A percentile compares a stretch with the other conserved stretches of the same genome.
Evolutionary conservation across 92 coral and sea anemone genomes (phyloP).

Genomic region (Phenganax subtilis): DNA sequence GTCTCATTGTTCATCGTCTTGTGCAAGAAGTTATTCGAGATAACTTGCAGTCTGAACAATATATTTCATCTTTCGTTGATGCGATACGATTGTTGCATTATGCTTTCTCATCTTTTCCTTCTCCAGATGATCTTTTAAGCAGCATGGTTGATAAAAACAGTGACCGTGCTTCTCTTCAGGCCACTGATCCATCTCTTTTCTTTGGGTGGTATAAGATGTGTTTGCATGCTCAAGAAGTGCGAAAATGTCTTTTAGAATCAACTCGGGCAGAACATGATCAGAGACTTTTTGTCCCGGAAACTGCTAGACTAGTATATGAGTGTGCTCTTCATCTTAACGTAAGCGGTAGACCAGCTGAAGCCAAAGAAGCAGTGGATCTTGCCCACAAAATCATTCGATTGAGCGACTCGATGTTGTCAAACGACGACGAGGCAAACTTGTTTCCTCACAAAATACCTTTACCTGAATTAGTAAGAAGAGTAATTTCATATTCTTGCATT

Average conservation of each 20-base stretch:
- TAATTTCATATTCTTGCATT: conserved; percentile 12
- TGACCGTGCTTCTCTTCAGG: neutral
- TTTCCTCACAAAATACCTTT: conserved; percentile 36
- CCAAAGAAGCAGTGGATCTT: conserved; percentile 14
- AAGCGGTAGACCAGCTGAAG: conserved; percentile 25
- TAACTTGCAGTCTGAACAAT: neutral
- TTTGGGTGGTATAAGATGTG: neutral
- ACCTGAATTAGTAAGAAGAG: conserved; percentile 6
- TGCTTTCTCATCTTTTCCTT: conserved; percentile 19
- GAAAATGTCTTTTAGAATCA: neutral
- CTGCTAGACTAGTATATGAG: conserved; percentile 34
- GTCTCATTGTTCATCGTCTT: conserved; percentile 16
- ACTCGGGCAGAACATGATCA: no score
- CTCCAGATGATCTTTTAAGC: neutral
- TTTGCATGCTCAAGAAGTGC: neutral
- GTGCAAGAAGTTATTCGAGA: conserved; percentile 25
- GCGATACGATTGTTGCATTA: conserved; percentile 15
- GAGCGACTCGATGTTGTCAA: neutral
- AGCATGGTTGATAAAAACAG: neutral
- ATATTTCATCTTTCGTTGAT: neutral
- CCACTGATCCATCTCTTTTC: neutral
- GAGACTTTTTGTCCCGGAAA: neutral
- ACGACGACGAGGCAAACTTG: neutral
- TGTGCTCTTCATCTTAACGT: conserved; percentile 35
- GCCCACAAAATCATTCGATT: neutral